These are phyloP conservation scores for Orchesella cincta DNA, from an alignment of 1,140 invertebrate genomes.

Conservation along the genomic window DNA sequence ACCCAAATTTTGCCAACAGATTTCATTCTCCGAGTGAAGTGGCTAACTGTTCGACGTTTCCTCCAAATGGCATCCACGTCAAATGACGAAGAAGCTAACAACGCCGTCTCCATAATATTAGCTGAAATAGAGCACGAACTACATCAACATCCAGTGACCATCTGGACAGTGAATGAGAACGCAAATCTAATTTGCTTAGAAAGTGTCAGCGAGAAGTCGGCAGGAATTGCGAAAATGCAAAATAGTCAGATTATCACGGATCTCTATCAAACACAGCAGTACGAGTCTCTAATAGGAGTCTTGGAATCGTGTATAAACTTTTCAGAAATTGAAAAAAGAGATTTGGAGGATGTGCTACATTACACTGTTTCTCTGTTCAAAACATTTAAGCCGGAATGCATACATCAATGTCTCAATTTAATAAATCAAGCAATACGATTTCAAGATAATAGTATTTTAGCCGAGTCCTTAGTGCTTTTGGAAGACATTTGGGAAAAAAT, in stretches of 20 bases:
- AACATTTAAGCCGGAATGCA: constrained; percentile 30
- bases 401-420: constrained; percentile 38
- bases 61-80: neutral
- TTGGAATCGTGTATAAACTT: constrained; percentile 27
- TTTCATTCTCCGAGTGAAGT: constrained; percentile 2
- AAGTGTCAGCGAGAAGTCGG: constrained; percentile 33
- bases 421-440: constrained; percentile 24
- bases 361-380: constrained; percentile 41
- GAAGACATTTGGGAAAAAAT: constrained; percentile 34
- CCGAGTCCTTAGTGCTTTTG: constrained; percentile 27
- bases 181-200: constrained; percentile 9
- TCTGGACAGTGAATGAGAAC: neutral
- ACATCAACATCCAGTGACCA: neutral
- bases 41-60: neutral
- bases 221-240: constrained; percentile 34
- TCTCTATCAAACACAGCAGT: constrained; percentile 36
- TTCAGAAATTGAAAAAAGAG: constrained; percentile 33
- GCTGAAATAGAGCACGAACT: neutral
- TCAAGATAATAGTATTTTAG: constrained; percentile 7
- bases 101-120: neutral
- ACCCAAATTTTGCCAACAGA: neutral
- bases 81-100: neutral
- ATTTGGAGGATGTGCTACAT: constrained; percentile 35
- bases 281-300: constrained; percentile 41
- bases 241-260: constrained; percentile 39